These are phyloP conservation scores for Myotis daubentonii DNA, from an alignment of 2,797 vertebrate species.

Conservation along the genomic window DNA sequence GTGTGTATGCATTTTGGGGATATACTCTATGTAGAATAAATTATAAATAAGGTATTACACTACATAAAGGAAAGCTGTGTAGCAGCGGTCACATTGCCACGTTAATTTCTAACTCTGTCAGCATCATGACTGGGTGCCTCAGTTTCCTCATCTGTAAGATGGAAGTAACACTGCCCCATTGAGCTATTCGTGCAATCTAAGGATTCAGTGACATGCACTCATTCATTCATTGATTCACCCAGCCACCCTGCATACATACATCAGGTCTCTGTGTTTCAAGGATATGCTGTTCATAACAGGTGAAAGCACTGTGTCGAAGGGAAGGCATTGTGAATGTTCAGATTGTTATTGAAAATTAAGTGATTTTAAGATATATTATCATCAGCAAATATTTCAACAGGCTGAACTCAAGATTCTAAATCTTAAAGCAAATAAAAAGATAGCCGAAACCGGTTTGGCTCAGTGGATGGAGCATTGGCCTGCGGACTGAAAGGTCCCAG, in stretches of 20 bases:
- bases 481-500: too few relatives aligned
- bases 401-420: neutral
- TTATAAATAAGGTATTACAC: neutral
- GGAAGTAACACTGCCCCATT: neutral
- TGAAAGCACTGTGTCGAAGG: neutral
- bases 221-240: neutral
- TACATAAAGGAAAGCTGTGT: neutral
- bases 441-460: too few relatives aligned
- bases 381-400: neutral
- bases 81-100: neutral
- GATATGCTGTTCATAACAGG: neutral
- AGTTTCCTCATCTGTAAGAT: neutral
- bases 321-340: neutral
- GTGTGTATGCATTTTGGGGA: too few relatives aligned
- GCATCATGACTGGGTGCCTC: neutral
- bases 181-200: neutral
- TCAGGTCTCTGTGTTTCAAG: neutral
- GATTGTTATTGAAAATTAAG: neutral
- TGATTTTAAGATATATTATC: neutral
- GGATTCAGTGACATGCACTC: neutral
- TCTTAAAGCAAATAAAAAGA: conserved; percentile 37
- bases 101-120: neutral
- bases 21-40: neutral
- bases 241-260: neutral
- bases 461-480: too few relatives aligned